Conservation (phyloP, 1,140 invertebrate species). For the Rhyacophila brunnea region DNA sequence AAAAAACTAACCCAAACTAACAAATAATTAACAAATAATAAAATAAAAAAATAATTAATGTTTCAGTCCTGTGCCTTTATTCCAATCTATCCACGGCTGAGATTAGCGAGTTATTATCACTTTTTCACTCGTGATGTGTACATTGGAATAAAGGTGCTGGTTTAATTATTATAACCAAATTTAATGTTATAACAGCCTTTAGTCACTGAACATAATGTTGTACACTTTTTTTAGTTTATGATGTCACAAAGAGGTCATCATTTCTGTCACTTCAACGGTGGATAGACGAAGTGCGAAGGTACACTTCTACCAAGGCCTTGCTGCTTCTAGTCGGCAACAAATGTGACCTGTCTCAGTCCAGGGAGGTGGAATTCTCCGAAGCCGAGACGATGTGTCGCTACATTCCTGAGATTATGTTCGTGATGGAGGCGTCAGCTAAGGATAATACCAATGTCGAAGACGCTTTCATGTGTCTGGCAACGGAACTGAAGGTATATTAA, state of each 20-base stretch:
- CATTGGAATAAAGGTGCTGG: too few relatives aligned
- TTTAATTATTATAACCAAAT: too few relatives aligned
- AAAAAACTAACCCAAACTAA: too few relatives aligned
- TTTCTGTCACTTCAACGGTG: constrained; percentile 88
- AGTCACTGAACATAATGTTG: too few relatives aligned
- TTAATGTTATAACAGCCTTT: too few relatives aligned
- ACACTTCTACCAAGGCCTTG: constrained; percentile 87
- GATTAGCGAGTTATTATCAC: too few relatives aligned
- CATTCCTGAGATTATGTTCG: constrained; percentile 78
- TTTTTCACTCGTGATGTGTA: too few relatives aligned
- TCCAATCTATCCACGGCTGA: too few relatives aligned
- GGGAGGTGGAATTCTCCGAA: constrained; percentile 82
- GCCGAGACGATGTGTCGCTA: constrained; percentile 81
- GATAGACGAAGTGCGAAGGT: constrained; percentile 92
- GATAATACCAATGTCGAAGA: constrained; percentile 92
- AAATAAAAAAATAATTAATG: too few relatives aligned
- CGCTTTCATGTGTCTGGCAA: constrained; percentile 84
- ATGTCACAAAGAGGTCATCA: constrained; percentile 87
- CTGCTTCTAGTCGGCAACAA: constrained; percentile 91
- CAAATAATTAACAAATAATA: too few relatives aligned
- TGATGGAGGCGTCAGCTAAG: constrained; percentile 91
- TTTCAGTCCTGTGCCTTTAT: too few relatives aligned
- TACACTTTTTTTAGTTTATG: constrained; percentile 79
- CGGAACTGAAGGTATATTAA: constrained; percentile 73
- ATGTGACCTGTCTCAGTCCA: constrained; percentile 76